A percentile compares a stretch with the other conserved stretches of the same genome.
Evolutionary conservation across 1,140 invertebrate genomes (phyloP).

Genomic region (Zaprionus vittiger): DNA sequence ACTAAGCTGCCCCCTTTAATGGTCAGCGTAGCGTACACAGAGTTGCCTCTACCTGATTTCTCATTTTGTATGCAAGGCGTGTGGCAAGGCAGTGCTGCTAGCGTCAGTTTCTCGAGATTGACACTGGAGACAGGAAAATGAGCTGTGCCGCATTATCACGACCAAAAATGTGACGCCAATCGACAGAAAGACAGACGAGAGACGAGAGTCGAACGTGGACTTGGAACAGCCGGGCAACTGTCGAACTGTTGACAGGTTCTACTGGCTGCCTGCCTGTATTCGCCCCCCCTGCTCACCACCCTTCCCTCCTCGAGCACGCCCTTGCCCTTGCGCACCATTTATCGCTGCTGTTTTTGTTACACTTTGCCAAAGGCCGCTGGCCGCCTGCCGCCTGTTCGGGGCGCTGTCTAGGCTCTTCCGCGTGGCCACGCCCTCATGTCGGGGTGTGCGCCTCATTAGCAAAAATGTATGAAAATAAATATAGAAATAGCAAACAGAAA

Average conservation of each 20-base stretch:
- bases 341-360: slow-evolving; percentile 27
- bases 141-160: slow-evolving; percentile 69
- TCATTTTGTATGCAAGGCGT: slow-evolving; percentile 60
- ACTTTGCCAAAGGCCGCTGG: slow-evolving; percentile 45
- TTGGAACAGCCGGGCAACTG: slow-evolving; percentile 1
- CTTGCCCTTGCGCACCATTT: slow-evolving; percentile 33
- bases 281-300: background rate
- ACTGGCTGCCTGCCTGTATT: slow-evolving; percentile 14
- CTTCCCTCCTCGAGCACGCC: background rate
- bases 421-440: slow-evolving; percentile 22
- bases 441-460: slow-evolving; percentile 26
- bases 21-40: slow-evolving; percentile 3
- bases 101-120: slow-evolving; percentile 58
- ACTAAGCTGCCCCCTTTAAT: slow-evolving; percentile 16
- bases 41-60: too few species aligned
- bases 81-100: slow-evolving; percentile 29
- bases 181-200: slow-evolving; percentile 7
- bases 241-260: slow-evolving; percentile 46
- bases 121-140: slow-evolving; percentile 82
- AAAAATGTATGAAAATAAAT: slow-evolving; percentile 19
- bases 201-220: background rate
- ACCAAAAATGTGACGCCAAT: slow-evolving; percentile 79
- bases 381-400: background rate
- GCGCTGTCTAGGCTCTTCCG: slow-evolving; percentile 54
- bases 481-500: slow-evolving; percentile 7